Evolutionary conservation across 1,140 invertebrate genomes (phyloP).

Genomic region (Cecropterus lyciades): DNA sequence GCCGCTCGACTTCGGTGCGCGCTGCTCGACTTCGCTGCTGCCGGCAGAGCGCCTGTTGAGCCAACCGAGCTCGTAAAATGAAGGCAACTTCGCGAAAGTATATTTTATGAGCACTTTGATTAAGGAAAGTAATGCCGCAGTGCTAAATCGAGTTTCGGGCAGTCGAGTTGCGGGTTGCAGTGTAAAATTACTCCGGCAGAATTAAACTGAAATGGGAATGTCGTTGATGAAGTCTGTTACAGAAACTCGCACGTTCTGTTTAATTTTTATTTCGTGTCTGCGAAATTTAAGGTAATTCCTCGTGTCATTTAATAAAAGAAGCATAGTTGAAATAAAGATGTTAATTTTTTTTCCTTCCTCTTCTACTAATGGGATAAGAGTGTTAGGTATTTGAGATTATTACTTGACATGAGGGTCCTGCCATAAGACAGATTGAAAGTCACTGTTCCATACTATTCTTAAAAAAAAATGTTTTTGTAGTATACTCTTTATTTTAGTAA

Average conservation of each 20-base stretch:
- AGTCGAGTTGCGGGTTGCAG: constrained; percentile 11
- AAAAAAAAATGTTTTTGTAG: too few species aligned
- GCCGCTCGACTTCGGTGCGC: not conserved
- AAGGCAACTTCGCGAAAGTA: constrained; percentile 28
- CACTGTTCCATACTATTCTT: too few species aligned
- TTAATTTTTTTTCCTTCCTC: too few species aligned
- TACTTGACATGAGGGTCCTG: too few species aligned
- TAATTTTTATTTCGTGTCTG: not conserved
- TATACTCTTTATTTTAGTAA: too few species aligned
- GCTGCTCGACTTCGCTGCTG: constrained; percentile 1
- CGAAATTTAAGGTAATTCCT: too few species aligned
- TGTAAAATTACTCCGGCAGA: constrained; percentile 7
- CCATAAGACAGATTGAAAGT: too few species aligned
- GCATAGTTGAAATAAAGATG: too few species aligned
- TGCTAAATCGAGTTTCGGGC: constrained; percentile 20
- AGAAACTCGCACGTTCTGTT: not conserved
- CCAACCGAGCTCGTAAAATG: constrained; percentile 21
- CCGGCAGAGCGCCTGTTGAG: constrained; percentile 26
- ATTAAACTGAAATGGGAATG: constrained; percentile 2
- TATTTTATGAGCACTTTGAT: constrained; percentile 30
- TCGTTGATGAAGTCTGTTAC: constrained; percentile 3
- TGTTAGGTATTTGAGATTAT: too few species aligned
- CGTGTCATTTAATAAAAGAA: too few species aligned
- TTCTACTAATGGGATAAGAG: too few species aligned
- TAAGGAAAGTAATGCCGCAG: constrained; percentile 26